Conservation (phyloP, 2,797 vertebrate genomes). For the Malacoctenus gilli region DNA sequence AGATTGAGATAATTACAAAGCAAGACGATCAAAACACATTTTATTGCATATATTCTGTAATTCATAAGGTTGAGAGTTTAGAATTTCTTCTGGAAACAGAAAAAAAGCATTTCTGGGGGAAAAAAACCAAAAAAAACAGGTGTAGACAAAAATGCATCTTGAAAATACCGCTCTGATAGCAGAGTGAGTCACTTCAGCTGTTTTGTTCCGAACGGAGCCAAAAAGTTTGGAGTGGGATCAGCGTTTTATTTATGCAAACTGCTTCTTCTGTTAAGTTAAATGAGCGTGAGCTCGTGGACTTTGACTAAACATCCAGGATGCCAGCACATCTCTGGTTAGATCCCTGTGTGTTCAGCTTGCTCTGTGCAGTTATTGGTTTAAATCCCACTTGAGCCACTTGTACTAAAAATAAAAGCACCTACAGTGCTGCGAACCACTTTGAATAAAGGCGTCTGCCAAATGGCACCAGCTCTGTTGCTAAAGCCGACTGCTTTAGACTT, state of each 20-base stretch:
- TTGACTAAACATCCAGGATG: conserved; percentile 20
- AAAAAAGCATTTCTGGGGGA: too few relatives aligned
- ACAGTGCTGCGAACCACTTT: conserved; percentile 19
- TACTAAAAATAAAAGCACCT: conserved; percentile 40
- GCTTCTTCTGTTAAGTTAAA: conserved; percentile 9
- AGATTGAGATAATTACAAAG: too few relatives aligned
- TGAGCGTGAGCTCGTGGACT: conserved; percentile 6
- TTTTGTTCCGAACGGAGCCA: neutral
- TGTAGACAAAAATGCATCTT: too few relatives aligned
- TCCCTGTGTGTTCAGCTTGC: conserved; percentile 23
- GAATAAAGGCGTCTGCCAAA: conserved; percentile 39
- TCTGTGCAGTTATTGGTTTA: conserved; percentile 31
- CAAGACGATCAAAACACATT: too few relatives aligned
- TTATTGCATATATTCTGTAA: too few relatives aligned
- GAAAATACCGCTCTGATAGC: too few relatives aligned
- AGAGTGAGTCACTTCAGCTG: neutral
- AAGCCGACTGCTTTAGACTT: conserved; percentile 28
- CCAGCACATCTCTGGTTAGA: conserved; percentile 11
- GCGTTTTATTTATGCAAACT: neutral
- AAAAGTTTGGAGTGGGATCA: neutral
- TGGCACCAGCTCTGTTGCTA: conserved; percentile 27
- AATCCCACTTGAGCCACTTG: conserved; percentile 33
- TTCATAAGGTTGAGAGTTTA: too few relatives aligned
- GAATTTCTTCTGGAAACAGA: too few relatives aligned
- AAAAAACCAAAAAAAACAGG: too few relatives aligned